These are phyloP conservation scores for Cryptus armator DNA, from an alignment of 2,888 invertebrate species.

Conservation along the genomic window DNA sequence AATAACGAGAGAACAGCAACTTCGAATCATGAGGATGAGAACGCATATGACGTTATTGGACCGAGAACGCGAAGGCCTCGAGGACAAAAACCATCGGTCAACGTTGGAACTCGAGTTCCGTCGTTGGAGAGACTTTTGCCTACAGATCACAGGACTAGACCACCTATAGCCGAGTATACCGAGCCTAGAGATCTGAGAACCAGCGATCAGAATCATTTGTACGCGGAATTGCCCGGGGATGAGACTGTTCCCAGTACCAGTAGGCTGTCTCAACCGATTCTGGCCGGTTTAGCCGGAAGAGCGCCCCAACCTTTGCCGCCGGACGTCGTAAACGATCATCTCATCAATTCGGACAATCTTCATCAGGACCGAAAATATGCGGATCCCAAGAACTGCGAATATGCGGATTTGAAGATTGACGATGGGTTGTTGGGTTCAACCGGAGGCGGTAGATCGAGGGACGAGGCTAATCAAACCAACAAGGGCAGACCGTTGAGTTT, in stretches of 20 bases:
- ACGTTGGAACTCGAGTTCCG: slow-evolving; percentile 87
- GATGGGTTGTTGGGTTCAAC: slow-evolving; percentile 23
- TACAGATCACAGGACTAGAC: slow-evolving; percentile 80
- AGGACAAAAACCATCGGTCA: slow-evolving; percentile 85
- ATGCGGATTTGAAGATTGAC: slow-evolving; percentile 63
- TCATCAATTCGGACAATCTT: slow-evolving; percentile 69
- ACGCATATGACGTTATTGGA: slow-evolving; percentile 88
- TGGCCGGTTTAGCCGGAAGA: slow-evolving; percentile 77
- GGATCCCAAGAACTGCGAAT: slow-evolving; percentile 63
- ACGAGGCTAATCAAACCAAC: slow-evolving; percentile 51
- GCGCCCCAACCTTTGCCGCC: slow-evolving; percentile 81
- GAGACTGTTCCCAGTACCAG: slow-evolving; percentile 85
- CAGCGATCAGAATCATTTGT: slow-evolving; percentile 86
- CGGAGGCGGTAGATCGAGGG: slow-evolving; percentile 33
- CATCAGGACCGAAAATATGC: slow-evolving; percentile 66
- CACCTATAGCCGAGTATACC: slow-evolving; percentile 85
- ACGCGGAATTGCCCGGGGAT: slow-evolving; percentile 88
- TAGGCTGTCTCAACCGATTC: slow-evolving; percentile 78
- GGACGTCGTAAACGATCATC: slow-evolving; percentile 79
- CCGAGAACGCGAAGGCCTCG: slow-evolving; percentile 81
- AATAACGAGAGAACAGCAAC: slow-evolving; percentile 84
- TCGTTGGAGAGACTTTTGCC: slow-evolving; percentile 87
- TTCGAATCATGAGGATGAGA: slow-evolving; percentile 84
- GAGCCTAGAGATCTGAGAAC: slow-evolving; percentile 84
- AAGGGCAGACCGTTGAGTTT: slow-evolving; percentile 86